Conservation (phyloP, 30 jellyfish, hydroid and myxozoan genomes). For the Aurelia sp. region DNA sequence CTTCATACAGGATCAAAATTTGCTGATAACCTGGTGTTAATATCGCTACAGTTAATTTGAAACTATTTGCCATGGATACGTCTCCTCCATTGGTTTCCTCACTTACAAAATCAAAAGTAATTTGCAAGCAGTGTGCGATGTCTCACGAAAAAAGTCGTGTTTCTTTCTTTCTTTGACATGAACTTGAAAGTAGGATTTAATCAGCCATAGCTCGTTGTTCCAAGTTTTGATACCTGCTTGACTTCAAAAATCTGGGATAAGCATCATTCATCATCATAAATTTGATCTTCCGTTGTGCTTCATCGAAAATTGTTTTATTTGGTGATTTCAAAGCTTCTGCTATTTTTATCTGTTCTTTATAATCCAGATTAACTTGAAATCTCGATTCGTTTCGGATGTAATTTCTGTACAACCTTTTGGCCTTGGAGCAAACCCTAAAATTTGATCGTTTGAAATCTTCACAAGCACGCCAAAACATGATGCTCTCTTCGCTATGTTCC, state of each 20-base stretch:
- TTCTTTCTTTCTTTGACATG: too few relatives aligned
- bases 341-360: slow-evolving; percentile 55
- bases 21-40: too few relatives aligned
- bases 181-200: too few relatives aligned
- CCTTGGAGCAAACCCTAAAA: slow-evolving; percentile 65
- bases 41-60: too few relatives aligned
- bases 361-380: slow-evolving; percentile 86
- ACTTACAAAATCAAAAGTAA: too few relatives aligned
- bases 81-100: too few relatives aligned
- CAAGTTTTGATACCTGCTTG: slow-evolving; percentile 46
- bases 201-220: slow-evolving; percentile 40
- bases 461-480: slow-evolving; percentile 92
- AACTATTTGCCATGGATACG: too few relatives aligned
- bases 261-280: slow-evolving; percentile 90
- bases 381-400: slow-evolving; percentile 69
- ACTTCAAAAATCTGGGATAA: slow-evolving; percentile 81
- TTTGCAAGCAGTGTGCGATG: not conserved
- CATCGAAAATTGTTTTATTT: slow-evolving; percentile 65
- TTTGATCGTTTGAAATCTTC: slow-evolving; percentile 72
- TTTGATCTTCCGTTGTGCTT: slow-evolving; percentile 83
- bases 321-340: slow-evolving; percentile 79
- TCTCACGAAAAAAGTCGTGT: too few relatives aligned
- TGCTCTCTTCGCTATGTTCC: slow-evolving; percentile 93
- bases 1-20: too few relatives aligned
- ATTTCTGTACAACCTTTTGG: slow-evolving; percentile 66